These are phyloP conservation scores for Agrotis segetum DNA, from an alignment of 2,888 invertebrate genomes.

Conservation along the genomic window DNA sequence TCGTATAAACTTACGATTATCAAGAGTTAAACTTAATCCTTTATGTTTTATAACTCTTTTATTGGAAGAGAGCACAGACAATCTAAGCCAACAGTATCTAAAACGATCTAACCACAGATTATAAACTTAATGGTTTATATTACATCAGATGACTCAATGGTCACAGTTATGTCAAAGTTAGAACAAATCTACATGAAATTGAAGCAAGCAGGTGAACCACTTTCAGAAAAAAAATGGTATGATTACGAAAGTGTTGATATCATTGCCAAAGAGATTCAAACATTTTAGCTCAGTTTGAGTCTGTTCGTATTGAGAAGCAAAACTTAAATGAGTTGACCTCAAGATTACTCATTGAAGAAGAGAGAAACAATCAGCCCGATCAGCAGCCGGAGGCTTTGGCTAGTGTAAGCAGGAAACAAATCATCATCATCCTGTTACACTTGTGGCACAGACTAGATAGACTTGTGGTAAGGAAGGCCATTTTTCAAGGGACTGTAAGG, in stretches of 20 bases:
- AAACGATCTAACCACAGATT: no score
- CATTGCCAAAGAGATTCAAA: neutral
- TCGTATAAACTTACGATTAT: no score
- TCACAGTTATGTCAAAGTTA: slow-evolving; percentile 1
- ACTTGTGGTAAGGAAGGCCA: no score
- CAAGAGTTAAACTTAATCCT: no score
- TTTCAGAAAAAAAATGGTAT: neutral
- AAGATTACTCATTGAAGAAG: slow-evolving; percentile 4
- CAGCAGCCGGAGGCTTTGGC: neutral
- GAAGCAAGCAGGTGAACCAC: slow-evolving; percentile 7
- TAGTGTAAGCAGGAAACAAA: neutral
- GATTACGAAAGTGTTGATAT: slow-evolving; percentile 8
- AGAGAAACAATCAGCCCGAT: neutral
- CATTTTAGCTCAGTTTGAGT: slow-evolving; percentile 7
- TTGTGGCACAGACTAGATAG: no score
- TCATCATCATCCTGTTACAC: no score
- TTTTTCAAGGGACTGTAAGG: no score
- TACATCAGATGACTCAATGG: neutral
- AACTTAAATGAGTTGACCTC: neutral
- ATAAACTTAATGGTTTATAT: no score
- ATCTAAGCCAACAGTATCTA: no score
- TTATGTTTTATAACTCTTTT: no score
- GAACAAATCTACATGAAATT: slow-evolving; percentile 3
- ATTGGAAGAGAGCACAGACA: no score
- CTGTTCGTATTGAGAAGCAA: neutral